Evolutionary conservation across 2,888 invertebrate species (phyloP), one percentile per base, ranked within the genome.

Genomic region (Endotricha flammealis): DNA sequence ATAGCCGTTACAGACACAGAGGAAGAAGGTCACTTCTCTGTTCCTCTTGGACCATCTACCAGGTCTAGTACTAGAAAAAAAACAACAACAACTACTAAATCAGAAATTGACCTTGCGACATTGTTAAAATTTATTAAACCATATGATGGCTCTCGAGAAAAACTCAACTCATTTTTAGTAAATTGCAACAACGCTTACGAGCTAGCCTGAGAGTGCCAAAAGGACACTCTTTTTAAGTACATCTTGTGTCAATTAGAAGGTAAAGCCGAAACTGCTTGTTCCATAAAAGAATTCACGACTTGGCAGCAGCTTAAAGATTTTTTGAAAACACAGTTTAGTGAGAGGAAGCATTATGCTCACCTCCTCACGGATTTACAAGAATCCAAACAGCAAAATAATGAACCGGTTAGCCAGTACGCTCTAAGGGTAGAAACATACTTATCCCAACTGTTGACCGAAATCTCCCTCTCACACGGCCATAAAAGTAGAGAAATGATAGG

Each of bases 261-360:
- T 0, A 57, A 50, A 34, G 53, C 56, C 0, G 43, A 54, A 40
- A 28, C 31, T 3, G 53, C 53, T 7, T 57, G 57, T 16, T 48
- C 53, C 0, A 47, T 57, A 0, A 60, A 55, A 42, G 52, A 55
- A 14, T 57, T 55, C 14, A 4, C 10, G 0, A 35, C n/a, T 3
- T 57, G 51, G 54, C 29, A 36, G 0, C 52, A 52, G 34, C 20
- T 57, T 0, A 49, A 50, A 32, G 44, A 53, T 1, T 58, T 57
- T 12, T 33, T 53, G 3, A 57, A 55, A 38, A 52, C 42, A 0
- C 55, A 54, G 29, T 58, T 58, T 20, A 41, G 50, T 12, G 54
- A 53, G 4, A 11, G 46, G 0, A 57, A 57, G 39, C 51, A 54
- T 11, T 53, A 50, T 16, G 30, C 54, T 1, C 53, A 56, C 28